Evolutionary conservation across 2,797 vertebrate genomes (phyloP), one percentile per base, ranked within the genome.

Genomic region (Gymnocypris eckloni): DNA sequence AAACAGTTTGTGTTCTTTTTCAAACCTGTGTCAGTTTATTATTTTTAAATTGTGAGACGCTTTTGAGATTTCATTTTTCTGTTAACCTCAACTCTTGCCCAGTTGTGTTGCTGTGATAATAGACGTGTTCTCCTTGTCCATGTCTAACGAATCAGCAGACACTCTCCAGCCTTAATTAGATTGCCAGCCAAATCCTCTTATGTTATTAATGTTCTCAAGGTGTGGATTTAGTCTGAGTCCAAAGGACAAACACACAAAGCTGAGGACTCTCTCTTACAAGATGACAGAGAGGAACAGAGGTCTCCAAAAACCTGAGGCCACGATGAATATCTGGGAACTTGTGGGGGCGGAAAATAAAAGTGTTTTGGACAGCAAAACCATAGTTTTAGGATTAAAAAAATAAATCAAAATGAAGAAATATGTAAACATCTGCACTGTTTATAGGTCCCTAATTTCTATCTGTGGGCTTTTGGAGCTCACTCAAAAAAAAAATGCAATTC

Each of bases 141-240:
- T 88, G 70, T 80, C 78, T 70, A 79, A 91, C 87, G 89, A 90
- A 91, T 90, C 78, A 85, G 69, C 79, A 90, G 87, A 91, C 86
- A 90, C 89, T 90, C 85, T 85, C 86, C 87, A 89, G 89, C 78
- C 84, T 89, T 91, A 88, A 90, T 92, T 86, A 90, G 79, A 91
- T 87, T 89, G 82, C 52, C 73, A 56, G 83, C 79, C 71, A 86
- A 93, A 92, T 93, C 89, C 79, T 90, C 73, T 93, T 86, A 91
- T 72, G 71, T 90, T 89, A 91, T 92, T 92, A 89, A 89, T 86
- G 87, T 71, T 56, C 84, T 90, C 45, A 87, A 86, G 89, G 79
- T 64, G 45, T 80, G 22, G 64, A 39, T 79, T 87, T 77, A 82
- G 86, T 82, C 82, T 75, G 81, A 72, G 81, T 54, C 86, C 82